phyloP scores from a whole-genome alignment of 2,888 invertebrate species.

The Dryocosmus kuriphilus region DNA sequence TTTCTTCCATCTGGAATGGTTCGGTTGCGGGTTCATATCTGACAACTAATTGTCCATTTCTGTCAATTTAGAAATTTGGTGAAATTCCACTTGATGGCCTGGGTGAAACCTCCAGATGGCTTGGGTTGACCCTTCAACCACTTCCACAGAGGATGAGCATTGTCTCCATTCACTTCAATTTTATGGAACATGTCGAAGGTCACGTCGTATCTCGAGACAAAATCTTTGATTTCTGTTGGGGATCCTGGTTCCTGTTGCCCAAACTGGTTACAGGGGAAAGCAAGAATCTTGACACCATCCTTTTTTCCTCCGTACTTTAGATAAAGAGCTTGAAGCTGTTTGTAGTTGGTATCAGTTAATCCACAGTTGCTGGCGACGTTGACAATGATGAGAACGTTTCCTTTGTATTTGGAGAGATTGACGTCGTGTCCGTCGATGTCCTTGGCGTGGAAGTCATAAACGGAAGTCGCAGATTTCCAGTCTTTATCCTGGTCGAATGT shows the following conservation, averaged over 20 bases:
- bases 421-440: slow-evolving; percentile 91
- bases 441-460: slow-evolving; percentile 90
- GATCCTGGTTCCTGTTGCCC: slow-evolving; percentile 77
- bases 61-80: slow-evolving; percentile 88
- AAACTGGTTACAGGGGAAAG: slow-evolving; percentile 86
- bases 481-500: slow-evolving; percentile 74
- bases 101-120: slow-evolving; percentile 79
- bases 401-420: slow-evolving; percentile 87
- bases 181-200: slow-evolving; percentile 75
- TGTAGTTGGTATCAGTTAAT: slow-evolving; percentile 88
- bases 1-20: slow-evolving; percentile 78
- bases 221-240: slow-evolving; percentile 70
- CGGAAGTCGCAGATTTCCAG: slow-evolving; percentile 83
- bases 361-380: slow-evolving; percentile 94
- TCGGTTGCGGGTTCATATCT: slow-evolving; percentile 81
- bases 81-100: slow-evolving; percentile 91
- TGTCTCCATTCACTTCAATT: slow-evolving; percentile 76
- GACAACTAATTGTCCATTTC: slow-evolving; percentile 83
- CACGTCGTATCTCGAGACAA: slow-evolving; percentile 70
- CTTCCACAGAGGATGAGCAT: slow-evolving; percentile 77
- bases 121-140: slow-evolving; percentile 72
- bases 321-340: slow-evolving; percentile 87
- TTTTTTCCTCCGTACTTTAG: slow-evolving; percentile 84
- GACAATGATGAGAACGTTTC: slow-evolving; percentile 89
- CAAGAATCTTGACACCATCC: slow-evolving; percentile 82